phyloP scores from a whole-genome alignment of 2,888 invertebrate species.

The Pheosia gnoma region DNA sequence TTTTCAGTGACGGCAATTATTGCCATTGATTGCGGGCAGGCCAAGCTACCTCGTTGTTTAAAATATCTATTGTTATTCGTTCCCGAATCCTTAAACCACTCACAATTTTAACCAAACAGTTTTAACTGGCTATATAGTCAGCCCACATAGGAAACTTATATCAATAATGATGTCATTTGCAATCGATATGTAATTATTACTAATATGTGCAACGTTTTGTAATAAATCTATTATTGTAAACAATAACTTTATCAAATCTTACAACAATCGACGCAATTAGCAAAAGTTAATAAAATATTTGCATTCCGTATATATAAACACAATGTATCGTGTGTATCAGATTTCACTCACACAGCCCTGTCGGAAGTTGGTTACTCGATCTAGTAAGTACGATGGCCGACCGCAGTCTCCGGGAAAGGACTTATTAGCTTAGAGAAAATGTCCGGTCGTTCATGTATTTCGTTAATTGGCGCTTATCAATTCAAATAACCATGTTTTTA shows the following conservation, averaged over 20 bases:
- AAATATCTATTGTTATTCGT: too few relatives aligned
- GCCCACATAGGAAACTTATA: neutral
- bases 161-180: neutral
- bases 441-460: conserved; percentile 38
- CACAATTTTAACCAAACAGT: too few relatives aligned
- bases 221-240: neutral
- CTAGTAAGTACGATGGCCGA: conserved; percentile 43
- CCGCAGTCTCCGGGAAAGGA: conserved; percentile 57
- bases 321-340: conserved; percentile 23
- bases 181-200: neutral
- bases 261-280: too few relatives aligned
- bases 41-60: too few relatives aligned
- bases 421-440: conserved; percentile 50
- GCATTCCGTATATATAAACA: neutral
- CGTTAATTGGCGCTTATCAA: conserved; percentile 17
- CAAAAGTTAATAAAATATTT: neutral
- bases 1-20: too few relatives aligned
- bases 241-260: neutral
- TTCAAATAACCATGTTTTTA: conserved; percentile 23
- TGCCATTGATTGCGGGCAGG: too few relatives aligned
- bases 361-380: conserved; percentile 48
- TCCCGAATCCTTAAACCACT: too few relatives aligned
- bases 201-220: too few relatives aligned
- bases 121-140: neutral
- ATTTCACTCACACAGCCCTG: conserved; percentile 41